Evolutionary conservation across 2,888 invertebrate genomes (phyloP).

Genomic region (Ichneumoninae sp.): DNA sequence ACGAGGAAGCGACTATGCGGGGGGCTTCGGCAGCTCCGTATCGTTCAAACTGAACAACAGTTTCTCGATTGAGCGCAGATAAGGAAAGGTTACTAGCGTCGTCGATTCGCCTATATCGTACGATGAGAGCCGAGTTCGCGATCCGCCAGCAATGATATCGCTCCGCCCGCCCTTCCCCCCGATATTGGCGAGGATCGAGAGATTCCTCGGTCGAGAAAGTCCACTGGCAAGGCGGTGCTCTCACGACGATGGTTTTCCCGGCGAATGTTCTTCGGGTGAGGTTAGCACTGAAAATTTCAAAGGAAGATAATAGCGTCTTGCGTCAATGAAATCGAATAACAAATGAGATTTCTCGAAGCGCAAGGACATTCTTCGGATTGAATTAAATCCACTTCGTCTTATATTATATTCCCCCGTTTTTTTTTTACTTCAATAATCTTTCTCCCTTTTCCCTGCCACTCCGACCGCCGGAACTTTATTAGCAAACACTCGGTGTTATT

Average conservation of each 20-base stretch:
- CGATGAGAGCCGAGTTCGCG: slow-evolving; percentile 12
- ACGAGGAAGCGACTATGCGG: slow-evolving; percentile 4
- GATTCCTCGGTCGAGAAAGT: slow-evolving; percentile 41
- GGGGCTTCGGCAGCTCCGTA: not conserved
- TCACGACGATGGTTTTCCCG: not conserved
- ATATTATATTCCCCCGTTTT: not conserved
- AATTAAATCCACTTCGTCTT: slow-evolving; percentile 17
- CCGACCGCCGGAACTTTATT: slow-evolving; percentile 23
- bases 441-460: slow-evolving; percentile 11
- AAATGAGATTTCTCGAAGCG: slow-evolving; percentile 19
- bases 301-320: not conserved
- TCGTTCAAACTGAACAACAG: slow-evolving; percentile 48
- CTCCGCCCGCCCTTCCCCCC: too few relatives aligned
- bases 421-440: not conserved
- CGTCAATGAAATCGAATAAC: slow-evolving; percentile 15
- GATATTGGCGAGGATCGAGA: not conserved
- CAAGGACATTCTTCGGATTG: slow-evolving; percentile 5
- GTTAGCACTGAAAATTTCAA: not conserved
- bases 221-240: not conserved
- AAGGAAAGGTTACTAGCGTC: slow-evolving; percentile 54
- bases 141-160: slow-evolving; percentile 17
- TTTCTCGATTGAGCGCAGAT: slow-evolving; percentile 52
- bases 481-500: slow-evolving; percentile 38
- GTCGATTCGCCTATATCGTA: slow-evolving; percentile 34
- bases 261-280: not conserved